Evolutionary conservation across 2,888 invertebrate genomes (phyloP).

Genomic region (Cephalotes varians): DNA sequence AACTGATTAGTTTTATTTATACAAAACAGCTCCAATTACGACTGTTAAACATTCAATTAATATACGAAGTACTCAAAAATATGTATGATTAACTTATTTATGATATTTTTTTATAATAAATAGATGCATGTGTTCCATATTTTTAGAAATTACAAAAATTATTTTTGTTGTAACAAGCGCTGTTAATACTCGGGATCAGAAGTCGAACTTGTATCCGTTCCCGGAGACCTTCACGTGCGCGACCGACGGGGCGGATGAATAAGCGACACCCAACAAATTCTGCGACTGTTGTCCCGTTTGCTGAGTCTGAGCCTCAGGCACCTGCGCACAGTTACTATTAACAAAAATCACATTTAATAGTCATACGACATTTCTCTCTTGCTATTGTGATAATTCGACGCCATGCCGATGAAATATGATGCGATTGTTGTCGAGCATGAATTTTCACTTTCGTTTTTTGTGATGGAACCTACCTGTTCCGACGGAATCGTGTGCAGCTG

Average conservation of each 20-base stretch:
- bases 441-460: slow-evolving; percentile 23
- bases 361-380: not conserved
- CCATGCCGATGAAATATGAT: not conserved
- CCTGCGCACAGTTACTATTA: slow-evolving; percentile 70
- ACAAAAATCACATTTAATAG: slow-evolving; percentile 50
- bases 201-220: slow-evolving; percentile 83
- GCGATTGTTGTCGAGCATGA: not conserved
- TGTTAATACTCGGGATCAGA: slow-evolving; percentile 65
- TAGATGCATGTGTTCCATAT: not conserved
- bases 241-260: slow-evolving; percentile 86
- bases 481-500: slow-evolving; percentile 58
- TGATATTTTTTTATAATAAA: slow-evolving; percentile 5
- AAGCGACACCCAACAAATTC: slow-evolving; percentile 83
- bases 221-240: slow-evolving; percentile 86
- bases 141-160: slow-evolving; percentile 11
- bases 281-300: slow-evolving; percentile 69
- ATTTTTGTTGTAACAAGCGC: not conserved
- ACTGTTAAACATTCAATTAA: slow-evolving; percentile 1
- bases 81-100: not conserved
- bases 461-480: slow-evolving; percentile 62
- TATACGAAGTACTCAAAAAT: not conserved
- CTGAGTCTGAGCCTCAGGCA: slow-evolving; percentile 72
- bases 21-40: not conserved
- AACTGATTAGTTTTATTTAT: not conserved
- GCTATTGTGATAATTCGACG: not conserved